Conservation (phyloP, 37 sponge, comb jelly and placozoan species). For the Beroe forskalii region DNA sequence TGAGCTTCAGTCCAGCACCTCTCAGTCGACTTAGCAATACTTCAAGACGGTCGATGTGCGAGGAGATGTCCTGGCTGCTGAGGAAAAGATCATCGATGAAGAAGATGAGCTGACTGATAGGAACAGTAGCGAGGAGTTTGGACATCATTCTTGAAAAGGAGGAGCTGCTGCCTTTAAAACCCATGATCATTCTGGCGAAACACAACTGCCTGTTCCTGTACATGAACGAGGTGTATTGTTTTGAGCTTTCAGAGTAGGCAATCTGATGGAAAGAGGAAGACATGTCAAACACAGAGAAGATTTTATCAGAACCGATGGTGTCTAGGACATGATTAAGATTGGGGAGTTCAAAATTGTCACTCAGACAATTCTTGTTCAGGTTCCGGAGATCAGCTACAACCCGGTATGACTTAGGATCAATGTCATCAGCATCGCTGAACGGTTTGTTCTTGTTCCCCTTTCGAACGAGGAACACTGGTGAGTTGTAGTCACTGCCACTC, state of each 20-base stretch:
- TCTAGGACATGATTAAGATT: not conserved
- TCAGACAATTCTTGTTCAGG: too few relatives aligned
- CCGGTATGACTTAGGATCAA: too few relatives aligned
- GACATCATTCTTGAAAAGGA: not conserved
- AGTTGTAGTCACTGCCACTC: too few relatives aligned
- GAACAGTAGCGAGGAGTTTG: not conserved
- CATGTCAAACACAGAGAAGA: not conserved
- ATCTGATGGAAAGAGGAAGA: not conserved
- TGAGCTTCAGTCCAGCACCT: not conserved
- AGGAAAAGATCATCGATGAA: not conserved
- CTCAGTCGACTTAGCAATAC: not conserved
- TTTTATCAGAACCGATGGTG: not conserved
- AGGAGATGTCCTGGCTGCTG: not conserved
- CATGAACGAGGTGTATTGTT: not conserved
- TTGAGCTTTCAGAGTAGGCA: not conserved
- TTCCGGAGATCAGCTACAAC: too few relatives aligned
- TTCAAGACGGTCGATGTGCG: not conserved
- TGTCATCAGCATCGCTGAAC: too few relatives aligned
- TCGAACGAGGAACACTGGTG: too few relatives aligned
- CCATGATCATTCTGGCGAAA: not conserved
- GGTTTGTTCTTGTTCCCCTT: too few relatives aligned
- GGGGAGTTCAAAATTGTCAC: too few relatives aligned
- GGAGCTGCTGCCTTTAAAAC: not conserved
- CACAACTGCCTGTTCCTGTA: not conserved
- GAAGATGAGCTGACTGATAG: not conserved